Conservation (phyloP, 2,797 vertebrate genomes). For the Scleropages formosus region DNA sequence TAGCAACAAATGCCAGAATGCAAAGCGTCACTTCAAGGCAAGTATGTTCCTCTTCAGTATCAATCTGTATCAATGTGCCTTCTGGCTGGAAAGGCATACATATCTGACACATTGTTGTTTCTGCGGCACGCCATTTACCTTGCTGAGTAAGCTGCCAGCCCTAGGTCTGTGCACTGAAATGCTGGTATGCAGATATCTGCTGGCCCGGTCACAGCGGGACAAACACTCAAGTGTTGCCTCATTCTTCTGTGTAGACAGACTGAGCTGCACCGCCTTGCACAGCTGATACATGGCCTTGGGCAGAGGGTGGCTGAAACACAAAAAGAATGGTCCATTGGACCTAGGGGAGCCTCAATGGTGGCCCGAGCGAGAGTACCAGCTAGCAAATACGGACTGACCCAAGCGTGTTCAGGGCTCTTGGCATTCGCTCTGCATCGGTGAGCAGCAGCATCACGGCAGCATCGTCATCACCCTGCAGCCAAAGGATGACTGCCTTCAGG, state of each 20-base stretch:
- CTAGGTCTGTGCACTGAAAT: conserved; percentile 74
- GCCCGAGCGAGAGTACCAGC: neutral
- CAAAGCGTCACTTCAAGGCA: neutral
- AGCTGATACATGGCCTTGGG: conserved; percentile 82
- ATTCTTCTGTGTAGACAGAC: conserved; percentile 80
- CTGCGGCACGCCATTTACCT: conserved; percentile 58
- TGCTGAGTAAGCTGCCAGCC: conserved; percentile 75
- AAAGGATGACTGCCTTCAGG: conserved; percentile 79
- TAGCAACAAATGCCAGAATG: no score
- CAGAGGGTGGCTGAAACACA: conserved; percentile 76
- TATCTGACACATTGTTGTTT: no score
- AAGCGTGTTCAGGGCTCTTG: conserved; percentile 78
- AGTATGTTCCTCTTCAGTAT: no score
- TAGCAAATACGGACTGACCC: conserved; percentile 58
- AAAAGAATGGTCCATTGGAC: neutral
- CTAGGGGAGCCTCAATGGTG: neutral
- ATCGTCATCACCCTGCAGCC: conserved; percentile 87
- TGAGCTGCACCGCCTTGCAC: conserved; percentile 87
- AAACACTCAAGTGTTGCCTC: conserved; percentile 77
- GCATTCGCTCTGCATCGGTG: conserved; percentile 84
- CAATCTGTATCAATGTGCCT: conserved; percentile 1
- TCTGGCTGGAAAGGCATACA: no score
- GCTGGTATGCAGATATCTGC: conserved; percentile 82
- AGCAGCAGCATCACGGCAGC: conserved; percentile 74
- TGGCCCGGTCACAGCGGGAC: conserved; percentile 84